Base-by-base conservation (phyloP, 2,797 vertebrate genomes). In the Spondyliosoma cantharus region DNA sequence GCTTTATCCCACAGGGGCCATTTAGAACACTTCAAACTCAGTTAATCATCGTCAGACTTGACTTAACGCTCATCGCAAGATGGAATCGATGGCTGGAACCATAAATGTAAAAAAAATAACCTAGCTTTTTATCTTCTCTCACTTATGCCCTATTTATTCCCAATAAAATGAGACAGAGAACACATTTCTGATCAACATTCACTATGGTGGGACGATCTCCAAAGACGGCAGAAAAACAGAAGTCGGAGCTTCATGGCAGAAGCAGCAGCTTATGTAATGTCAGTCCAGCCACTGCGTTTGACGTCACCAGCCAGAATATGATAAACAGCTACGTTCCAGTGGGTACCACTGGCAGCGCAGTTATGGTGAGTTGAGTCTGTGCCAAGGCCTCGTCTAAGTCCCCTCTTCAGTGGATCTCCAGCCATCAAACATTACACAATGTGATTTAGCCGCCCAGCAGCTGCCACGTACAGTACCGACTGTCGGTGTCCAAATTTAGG, bases 351-450 rank as follows among this genome's bases (percentile, higher is more conserved):
- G 50, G 62, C 59, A 62, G 49, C 29, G 48, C 42, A 45, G 61
- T 48, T 58, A 68, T 80, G 70, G 52, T 5, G 56, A 1, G 52
- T 22, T 3, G 64, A 0, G 6, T 64, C 70, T 3, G 48, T 74
- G 79, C 85, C 86, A 77, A 54, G 27, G 37, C 62, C 57, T 69
- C 58, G n/a, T 46, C 64, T 62, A 61, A 63, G 32, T 64, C 64
- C 16, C 13, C 50, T 42, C 2, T 29, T 72, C 61, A 61, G 52
- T 45, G n/a, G 42, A 73, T 71, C 62, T 66, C 6, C 49, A 78
- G 63, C 68, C 42, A 83, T 79, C 60, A 66, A 59, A 70, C 29
- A 72, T 88, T 85, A 82, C 74, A 87, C 82, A 83, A 87, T 53
- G 53, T 48, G 78, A 86, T 62, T 81, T 66, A 79, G 29, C 53